Conservation (phyloP, 2,888 invertebrate genomes). For the Rapana venosa region DNA sequence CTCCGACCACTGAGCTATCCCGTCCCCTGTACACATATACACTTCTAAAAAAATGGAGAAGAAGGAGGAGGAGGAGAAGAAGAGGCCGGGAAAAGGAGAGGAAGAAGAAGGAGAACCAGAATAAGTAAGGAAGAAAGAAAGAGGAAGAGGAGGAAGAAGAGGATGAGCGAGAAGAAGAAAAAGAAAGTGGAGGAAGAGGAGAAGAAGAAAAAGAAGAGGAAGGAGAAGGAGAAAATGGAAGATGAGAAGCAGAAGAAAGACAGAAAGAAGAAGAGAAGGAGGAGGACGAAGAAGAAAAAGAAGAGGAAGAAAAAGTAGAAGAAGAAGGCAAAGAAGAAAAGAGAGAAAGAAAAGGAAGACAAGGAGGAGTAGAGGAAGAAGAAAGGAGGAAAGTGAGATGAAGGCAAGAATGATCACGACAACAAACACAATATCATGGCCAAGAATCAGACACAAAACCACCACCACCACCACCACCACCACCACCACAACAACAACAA, state of each 20-base stretch:
- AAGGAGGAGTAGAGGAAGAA: not conserved
- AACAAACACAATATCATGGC: too few relatives aligned
- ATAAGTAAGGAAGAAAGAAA: not conserved
- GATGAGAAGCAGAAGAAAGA: not conserved
- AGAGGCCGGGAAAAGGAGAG: not conserved
- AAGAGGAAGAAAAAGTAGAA: not conserved
- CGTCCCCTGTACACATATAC: too few relatives aligned
- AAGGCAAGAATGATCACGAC: too few relatives aligned
- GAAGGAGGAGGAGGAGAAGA: not conserved
- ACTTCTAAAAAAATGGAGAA: too few relatives aligned
- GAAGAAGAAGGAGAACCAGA: not conserved
- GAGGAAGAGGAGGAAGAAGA: not conserved
- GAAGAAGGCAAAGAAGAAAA: not conserved
- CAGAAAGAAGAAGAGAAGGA: not conserved
- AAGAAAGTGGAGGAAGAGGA: not conserved
- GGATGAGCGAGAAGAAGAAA: not conserved
- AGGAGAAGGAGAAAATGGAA: too few relatives aligned
- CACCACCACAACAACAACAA: too few relatives aligned
- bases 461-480: too few relatives aligned
- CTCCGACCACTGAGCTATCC: too few relatives aligned
- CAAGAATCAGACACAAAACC: too few relatives aligned
- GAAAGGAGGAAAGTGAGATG: too few relatives aligned
- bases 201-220: not conserved
- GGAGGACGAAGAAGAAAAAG: not conserved
- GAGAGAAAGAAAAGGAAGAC: not conserved